Evolutionary conservation across 2,113 vertebrate genomes (phyloP).

Genomic region (Hippopotamus amphibius): DNA sequence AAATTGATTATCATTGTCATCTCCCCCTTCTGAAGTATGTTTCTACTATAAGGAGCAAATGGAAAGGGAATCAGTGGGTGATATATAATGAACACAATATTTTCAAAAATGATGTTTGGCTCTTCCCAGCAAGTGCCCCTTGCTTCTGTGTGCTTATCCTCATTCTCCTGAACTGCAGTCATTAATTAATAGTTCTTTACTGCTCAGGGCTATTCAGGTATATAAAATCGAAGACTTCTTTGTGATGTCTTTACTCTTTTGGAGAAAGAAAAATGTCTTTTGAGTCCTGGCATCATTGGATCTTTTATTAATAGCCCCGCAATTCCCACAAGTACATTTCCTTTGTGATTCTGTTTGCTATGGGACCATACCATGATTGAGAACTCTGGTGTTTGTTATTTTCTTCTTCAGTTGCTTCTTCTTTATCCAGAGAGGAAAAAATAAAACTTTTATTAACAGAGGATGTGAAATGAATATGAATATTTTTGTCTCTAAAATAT

Average conservation of each 20-base stretch:
- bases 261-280: not conserved
- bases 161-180: not conserved
- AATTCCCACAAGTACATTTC: slow-evolving; percentile 51
- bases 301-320: slow-evolving; percentile 55
- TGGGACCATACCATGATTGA: not conserved
- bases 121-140: not conserved
- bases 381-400: slow-evolving; percentile 13
- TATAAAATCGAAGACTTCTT: not conserved
- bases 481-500: not conserved
- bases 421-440: not conserved
- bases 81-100: not conserved
- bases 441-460: slow-evolving; percentile 37
- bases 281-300: not conserved
- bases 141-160: not conserved
- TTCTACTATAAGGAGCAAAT: not conserved
- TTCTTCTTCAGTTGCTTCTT: not conserved
- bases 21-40: not conserved
- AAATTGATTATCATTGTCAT: not conserved
- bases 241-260: slow-evolving; percentile 1
- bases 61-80: not conserved
- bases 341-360: slow-evolving; percentile 49
- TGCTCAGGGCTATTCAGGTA: not conserved
- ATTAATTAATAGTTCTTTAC: slow-evolving; percentile 32
- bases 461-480: slow-evolving; percentile 15
- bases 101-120: not conserved